phyloP scores from a whole-genome alignment of 1,140 invertebrate genomes.

The Maconellicoccus hirsutus region DNA sequence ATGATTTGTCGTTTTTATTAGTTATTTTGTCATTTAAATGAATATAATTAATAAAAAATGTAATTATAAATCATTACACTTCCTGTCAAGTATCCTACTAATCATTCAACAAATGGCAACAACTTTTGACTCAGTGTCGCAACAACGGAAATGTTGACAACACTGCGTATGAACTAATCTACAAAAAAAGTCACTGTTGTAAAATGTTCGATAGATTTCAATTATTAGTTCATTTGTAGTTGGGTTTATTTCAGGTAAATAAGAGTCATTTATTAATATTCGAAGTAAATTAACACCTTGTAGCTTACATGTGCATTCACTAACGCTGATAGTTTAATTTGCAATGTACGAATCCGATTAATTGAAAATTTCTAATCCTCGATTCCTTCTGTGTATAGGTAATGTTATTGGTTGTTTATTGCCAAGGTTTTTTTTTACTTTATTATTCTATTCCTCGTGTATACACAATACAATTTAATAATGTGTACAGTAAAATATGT shows the following conservation, averaged over 20 bases:
- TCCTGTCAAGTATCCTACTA: too few relatives aligned
- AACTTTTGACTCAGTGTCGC: too few relatives aligned
- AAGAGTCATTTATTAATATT: neutral
- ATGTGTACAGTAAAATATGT: too few relatives aligned
- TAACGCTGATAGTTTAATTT: neutral
- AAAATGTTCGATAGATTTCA: neutral
- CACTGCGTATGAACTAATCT: too few relatives aligned
- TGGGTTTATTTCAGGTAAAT: neutral
- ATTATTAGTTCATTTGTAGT: neutral
- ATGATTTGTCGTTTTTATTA: too few relatives aligned
- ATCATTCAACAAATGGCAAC: too few relatives aligned
- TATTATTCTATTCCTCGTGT: neutral
- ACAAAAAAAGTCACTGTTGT: too few relatives aligned
- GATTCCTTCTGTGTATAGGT: neutral
- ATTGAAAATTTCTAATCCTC: neutral
- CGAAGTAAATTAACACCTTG: neutral
- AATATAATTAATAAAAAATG: too few relatives aligned
- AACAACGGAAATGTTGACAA: too few relatives aligned
- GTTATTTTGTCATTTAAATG: too few relatives aligned
- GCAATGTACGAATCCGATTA: neutral
- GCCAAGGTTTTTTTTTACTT: neutral
- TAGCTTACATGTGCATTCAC: neutral
- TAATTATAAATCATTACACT: too few relatives aligned
- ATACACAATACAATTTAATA: neutral
- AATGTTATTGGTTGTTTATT: constrained; percentile 1